Percentiles rank a stretch among this genome's conserved stretches.
Conservation (phyloP, 92 coral and sea anemone species). For the Hydrozoanthus gracilis region DNA sequence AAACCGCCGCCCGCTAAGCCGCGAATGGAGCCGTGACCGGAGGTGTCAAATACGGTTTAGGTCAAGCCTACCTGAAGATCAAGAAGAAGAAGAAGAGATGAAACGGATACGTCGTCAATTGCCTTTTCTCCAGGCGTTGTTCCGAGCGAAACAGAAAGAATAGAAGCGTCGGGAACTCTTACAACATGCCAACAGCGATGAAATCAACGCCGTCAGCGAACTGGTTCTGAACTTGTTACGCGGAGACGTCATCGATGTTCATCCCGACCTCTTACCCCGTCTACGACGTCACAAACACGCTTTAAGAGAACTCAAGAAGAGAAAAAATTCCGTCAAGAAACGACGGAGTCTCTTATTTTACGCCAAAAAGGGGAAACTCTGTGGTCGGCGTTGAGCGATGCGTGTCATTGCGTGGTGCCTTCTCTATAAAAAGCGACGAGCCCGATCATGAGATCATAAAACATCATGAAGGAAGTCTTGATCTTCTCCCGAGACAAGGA, state of each 20-base stretch:
- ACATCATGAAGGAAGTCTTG: slow-evolving; percentile 5
- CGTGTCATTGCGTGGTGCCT: no score
- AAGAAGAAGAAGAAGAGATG: neutral
- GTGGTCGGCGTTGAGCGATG: no score
- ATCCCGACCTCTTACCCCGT: neutral
- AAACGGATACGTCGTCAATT: no score
- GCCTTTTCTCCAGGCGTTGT: no score
- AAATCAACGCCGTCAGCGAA: neutral
- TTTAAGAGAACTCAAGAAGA: no score
- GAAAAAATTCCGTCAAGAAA: no score
- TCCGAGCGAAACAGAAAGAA: neutral
- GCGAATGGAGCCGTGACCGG: neutral
- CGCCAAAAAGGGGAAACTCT: neutral
- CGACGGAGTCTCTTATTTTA: neutral
- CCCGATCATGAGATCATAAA: slow-evolving; percentile 2
- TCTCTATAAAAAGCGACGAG: no score
- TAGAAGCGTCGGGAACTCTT: neutral
- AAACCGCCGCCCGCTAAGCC: no score
- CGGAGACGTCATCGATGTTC: neutral
- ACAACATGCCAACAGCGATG: no score
- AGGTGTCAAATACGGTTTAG: no score
- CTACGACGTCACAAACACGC: no score
- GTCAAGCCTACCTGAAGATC: neutral
- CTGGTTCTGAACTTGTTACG: slow-evolving; percentile 7
- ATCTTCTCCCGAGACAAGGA: no score